Evolutionary conservation across 2,797 vertebrate species (phyloP).

Genomic region (Muscicapa striata): DNA sequence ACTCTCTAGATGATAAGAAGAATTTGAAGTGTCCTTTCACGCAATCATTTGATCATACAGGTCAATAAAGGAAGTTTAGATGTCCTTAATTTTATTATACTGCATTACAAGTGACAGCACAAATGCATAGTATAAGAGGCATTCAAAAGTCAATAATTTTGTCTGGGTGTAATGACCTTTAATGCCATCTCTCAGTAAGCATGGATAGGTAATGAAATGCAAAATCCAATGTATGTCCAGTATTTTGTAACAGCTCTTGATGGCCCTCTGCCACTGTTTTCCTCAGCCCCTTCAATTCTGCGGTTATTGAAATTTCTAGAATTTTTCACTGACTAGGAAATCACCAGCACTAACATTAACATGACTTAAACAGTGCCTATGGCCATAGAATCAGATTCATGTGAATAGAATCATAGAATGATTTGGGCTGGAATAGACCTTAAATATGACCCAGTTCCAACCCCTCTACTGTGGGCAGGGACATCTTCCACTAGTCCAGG

Average conservation of each 20-base stretch:
- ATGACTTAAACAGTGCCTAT: neutral
- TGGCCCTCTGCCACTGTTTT: neutral
- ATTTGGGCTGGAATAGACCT: neutral
- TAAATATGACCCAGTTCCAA: neutral
- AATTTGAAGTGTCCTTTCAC: neutral
- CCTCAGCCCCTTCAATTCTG: neutral
- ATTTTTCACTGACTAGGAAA: neutral
- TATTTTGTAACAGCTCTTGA: neutral
- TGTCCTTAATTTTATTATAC: neutral
- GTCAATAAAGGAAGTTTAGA: neutral
- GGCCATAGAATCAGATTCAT: neutral
- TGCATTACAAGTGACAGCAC: neutral
- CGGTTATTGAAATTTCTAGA: neutral
- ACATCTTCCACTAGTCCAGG: neutral
- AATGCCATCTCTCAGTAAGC: neutral
- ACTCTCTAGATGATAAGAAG: neutral
- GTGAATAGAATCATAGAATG: fast-evolving
- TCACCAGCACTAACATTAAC: neutral
- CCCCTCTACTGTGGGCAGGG: too few relatives aligned
- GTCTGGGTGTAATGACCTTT: neutral
- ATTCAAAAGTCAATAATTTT: neutral
- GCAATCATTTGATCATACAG: neutral
- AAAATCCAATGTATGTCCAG: fast-evolving
- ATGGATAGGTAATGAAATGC: neutral
- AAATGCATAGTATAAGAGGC: neutral